A percentile compares a stretch with the other conserved stretches of the same genome.
Evolutionary conservation across 2,797 vertebrate genomes (phyloP).

Genomic region (Sebastes itinus): DNA sequence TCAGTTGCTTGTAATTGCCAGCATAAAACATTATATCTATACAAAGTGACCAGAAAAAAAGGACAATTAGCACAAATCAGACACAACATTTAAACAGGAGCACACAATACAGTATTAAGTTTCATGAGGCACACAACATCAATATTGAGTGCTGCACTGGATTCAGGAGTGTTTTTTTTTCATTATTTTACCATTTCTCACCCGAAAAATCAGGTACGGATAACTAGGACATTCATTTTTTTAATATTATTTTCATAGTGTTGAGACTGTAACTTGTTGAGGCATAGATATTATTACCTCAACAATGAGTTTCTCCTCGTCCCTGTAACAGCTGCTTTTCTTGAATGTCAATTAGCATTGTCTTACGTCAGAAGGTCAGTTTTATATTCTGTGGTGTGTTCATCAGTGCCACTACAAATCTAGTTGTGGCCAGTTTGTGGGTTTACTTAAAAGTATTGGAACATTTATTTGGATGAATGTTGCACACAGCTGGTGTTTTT

Average conservation of each 20-base stretch:
- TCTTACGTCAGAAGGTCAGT: neutral
- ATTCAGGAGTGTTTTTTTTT: neutral
- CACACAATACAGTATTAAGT: too few relatives aligned
- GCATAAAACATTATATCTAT: neutral
- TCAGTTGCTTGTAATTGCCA: neutral
- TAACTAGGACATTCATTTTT: neutral
- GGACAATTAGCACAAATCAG: neutral
- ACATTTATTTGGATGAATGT: neutral
- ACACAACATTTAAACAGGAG: too few relatives aligned
- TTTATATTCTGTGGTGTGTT: neutral
- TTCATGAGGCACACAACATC: too few relatives aligned
- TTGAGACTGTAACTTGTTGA: neutral
- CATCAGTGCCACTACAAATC: neutral
- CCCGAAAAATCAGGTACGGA: accelerated
- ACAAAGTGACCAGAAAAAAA: neutral
- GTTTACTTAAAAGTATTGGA: neutral
- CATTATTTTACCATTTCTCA: too few relatives aligned
- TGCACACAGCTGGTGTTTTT: neutral
- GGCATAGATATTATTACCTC: neutral
- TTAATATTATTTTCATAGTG: neutral
- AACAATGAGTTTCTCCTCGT: neutral
- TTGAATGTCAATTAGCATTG: neutral
- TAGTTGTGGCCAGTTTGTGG: neutral
- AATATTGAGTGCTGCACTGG: neutral
- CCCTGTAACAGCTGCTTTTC: neutral